phyloP scores from a whole-genome alignment of 2,113 vertebrate species.

The Anhinga rufa region DNA sequence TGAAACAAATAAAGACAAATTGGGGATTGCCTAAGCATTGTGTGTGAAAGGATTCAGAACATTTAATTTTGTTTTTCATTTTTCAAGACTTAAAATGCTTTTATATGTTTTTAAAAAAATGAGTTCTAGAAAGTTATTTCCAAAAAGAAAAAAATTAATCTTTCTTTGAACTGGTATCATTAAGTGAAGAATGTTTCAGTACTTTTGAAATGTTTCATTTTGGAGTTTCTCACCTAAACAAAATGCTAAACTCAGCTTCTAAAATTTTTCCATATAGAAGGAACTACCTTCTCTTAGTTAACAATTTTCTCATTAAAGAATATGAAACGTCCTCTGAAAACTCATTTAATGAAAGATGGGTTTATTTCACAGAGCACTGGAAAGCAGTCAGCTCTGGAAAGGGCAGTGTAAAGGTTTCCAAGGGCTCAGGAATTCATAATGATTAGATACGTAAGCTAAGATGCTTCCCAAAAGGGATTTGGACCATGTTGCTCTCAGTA shows the following conservation, averaged over 20 bases:
- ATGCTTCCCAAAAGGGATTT: constrained; percentile 1
- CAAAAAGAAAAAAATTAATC: neutral
- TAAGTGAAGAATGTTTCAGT: neutral
- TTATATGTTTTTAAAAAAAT: neutral
- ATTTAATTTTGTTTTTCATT: neutral
- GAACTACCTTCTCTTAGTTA: neutral
- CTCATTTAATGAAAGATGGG: neutral
- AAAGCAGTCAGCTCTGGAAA: neutral
- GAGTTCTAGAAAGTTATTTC: neutral
- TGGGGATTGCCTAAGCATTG: neutral
- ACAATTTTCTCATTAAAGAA: neutral
- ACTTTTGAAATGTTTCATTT: neutral
- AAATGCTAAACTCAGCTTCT: neutral
- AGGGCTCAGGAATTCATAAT: neutral
- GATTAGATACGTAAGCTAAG: neutral
- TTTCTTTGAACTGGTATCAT: neutral
- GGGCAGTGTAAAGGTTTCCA: neutral
- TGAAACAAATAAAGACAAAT: neutral
- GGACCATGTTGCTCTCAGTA: neutral
- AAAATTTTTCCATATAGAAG: neutral
- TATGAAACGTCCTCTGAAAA: neutral
- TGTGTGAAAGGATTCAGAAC: neutral
- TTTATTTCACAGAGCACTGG: neutral
- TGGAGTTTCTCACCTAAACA: neutral
- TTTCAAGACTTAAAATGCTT: neutral